Percentiles rank a stretch among this genome's conserved stretches.
phyloP scores from a whole-genome alignment of 2,113 vertebrate genomes.

The western clawed frog (Xenopus tropicalis) region UCB_Xtro_10.0 CM004444.2:91106001-91106500 shows the following conservation, averaged over 20 bases:
- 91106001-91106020: neutral
- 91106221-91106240: neutral
- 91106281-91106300: conserved; percentile 3
- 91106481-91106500: too few species aligned
- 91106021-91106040: conserved; percentile 25
- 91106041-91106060: conserved; percentile 15
- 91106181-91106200: conserved; percentile 10
- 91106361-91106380: too few species aligned
- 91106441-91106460: too few species aligned
- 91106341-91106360: too few species aligned
- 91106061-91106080: conserved; percentile 10
- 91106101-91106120: conserved; percentile 8
- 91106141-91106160: conserved; percentile 47
- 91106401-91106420: too few species aligned
- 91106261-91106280: neutral
- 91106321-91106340: neutral
- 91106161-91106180: conserved; percentile 16
- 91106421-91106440: too few species aligned
- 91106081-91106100: conserved; percentile 16
- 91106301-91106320: neutral
- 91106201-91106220: neutral
- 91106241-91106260: neutral
- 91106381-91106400: too few species aligned
- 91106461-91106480: too few species aligned
- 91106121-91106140: conserved; percentile 42